phyloP scores from a whole-genome alignment of 2,113 vertebrate genomes.

The Theristicus caerulescens region DNA sequence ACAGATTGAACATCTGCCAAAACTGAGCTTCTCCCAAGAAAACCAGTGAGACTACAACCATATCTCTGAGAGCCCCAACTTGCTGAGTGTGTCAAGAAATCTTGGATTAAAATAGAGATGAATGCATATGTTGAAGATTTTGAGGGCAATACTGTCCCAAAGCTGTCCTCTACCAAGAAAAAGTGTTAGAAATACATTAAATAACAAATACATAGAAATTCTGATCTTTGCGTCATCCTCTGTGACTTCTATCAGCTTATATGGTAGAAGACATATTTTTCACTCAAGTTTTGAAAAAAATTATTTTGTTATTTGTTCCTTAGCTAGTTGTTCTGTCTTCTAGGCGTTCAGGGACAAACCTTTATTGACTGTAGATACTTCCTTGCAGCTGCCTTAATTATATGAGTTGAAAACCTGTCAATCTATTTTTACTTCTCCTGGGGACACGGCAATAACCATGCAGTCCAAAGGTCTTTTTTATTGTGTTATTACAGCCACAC shows the following conservation, averaged over 20 bases:
- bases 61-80: background rate
- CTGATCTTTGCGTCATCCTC: background rate
- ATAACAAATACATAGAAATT: background rate
- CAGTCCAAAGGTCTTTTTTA: slow-evolving; percentile 59
- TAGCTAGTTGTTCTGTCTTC: background rate
- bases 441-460: background rate
- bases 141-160: background rate
- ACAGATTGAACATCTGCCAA: background rate
- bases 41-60: background rate
- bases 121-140: background rate
- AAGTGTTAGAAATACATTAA: background rate
- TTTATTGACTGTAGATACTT: background rate
- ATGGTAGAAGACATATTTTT: background rate
- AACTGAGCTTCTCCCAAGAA: background rate
- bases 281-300: background rate
- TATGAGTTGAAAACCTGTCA: background rate
- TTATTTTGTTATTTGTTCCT: background rate
- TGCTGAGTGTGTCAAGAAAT: background rate
- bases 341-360: background rate
- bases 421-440: background rate
- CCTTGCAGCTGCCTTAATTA: background rate
- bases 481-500: background rate
- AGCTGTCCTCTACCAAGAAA: background rate
- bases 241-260: background rate
- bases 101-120: background rate